Evolutionary conservation across 2,888 invertebrate species (phyloP).

Genomic region (Drosophila histrio): DNA sequence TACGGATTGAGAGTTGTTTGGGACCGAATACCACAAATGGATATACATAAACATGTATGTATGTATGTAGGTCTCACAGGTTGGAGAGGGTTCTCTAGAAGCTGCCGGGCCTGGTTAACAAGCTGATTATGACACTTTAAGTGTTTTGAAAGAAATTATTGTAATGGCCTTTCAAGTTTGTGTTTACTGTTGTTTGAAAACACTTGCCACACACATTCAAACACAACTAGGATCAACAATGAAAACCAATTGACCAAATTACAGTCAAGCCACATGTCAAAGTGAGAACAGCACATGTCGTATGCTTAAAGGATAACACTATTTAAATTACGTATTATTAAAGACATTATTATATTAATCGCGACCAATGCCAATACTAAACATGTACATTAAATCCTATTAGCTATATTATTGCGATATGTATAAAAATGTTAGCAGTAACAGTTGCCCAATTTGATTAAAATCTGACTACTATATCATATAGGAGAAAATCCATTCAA

Average conservation of each 20-base stretch:
- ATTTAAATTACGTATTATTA: not conserved
- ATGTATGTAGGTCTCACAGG: not conserved
- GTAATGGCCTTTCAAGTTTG: conserved; percentile 11
- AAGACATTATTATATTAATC: too few species aligned
- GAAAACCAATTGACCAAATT: conserved; percentile 1
- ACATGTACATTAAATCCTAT: too few species aligned
- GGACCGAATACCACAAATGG: conserved; percentile 2
- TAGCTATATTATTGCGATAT: too few species aligned
- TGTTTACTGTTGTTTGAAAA: conserved; percentile 5
- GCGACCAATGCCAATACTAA: too few species aligned
- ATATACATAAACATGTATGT: conserved; percentile 22
- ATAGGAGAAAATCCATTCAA: too few species aligned
- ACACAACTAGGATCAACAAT: not conserved
- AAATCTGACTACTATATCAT: too few species aligned
- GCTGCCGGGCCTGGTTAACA: conserved; percentile 10
- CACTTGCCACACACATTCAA: not conserved
- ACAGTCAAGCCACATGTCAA: not conserved
- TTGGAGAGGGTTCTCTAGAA: not conserved
- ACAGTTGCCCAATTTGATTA: too few species aligned
- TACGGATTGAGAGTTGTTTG: conserved; percentile 31
- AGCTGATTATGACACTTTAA: conserved; percentile 14
- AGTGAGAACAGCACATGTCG: not conserved
- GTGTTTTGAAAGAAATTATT: conserved; percentile 26
- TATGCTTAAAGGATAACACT: too few species aligned
- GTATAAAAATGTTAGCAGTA: too few species aligned